phyloP scores from a whole-genome alignment of 2,797 vertebrate species.

The Bucorvus abyssinicus region DNA sequence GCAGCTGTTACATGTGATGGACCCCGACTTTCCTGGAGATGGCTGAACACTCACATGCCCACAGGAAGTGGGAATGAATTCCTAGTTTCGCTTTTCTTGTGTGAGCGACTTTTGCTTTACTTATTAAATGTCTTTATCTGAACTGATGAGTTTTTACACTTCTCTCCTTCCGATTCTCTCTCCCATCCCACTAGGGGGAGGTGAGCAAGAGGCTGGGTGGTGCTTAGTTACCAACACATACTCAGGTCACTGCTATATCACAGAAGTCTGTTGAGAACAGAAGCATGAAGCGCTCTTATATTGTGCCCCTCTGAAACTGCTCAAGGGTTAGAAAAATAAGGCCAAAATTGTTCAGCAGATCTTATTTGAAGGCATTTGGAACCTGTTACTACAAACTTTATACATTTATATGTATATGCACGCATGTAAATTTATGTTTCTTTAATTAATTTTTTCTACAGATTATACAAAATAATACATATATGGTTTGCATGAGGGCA shows the following conservation, averaged over 20 bases:
- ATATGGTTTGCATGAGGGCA: neutral
- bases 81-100: neutral
- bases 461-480: neutral
- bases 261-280: neutral
- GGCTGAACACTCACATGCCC: neutral
- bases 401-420: neutral
- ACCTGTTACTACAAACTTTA: neutral
- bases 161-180: neutral
- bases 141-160: neutral
- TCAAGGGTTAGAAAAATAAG: neutral
- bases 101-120: neutral
- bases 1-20: too few species aligned
- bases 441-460: neutral
- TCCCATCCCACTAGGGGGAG: neutral
- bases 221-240: neutral
- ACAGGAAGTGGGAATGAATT: neutral
- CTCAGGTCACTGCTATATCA: rapidly evolving
- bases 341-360: neutral
- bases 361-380: neutral
- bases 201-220: neutral
- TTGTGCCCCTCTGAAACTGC: neutral
- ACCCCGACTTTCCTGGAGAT: neutral
- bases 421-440: neutral
- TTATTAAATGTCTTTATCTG: neutral
- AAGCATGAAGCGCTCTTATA: neutral